A percentile compares a stretch with the other conserved stretches of the same genome.
Conservation (phyloP, 2,113 vertebrate species). For the Phyllopteryx taeniolatus region DNA sequence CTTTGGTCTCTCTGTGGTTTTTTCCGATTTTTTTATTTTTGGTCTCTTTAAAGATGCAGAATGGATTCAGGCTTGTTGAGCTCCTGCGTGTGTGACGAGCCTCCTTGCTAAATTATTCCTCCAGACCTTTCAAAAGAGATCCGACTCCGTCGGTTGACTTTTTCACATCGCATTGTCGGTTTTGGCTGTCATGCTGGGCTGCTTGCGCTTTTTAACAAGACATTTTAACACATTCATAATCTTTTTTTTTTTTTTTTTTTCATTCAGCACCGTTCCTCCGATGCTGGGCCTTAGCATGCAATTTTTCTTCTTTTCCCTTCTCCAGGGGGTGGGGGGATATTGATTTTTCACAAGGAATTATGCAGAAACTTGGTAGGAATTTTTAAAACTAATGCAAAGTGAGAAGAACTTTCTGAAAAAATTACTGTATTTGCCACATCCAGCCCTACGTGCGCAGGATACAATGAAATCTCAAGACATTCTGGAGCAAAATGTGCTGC, state of each 20-base stretch:
- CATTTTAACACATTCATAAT: background rate
- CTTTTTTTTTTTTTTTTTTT: background rate
- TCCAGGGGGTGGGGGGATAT: background rate
- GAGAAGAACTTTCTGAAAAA: slow-evolving; percentile 1
- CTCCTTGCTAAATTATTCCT: slow-evolving; percentile 4
- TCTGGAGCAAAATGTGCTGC: background rate
- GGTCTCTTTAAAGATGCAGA: slow-evolving; percentile 5
- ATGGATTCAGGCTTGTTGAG: background rate
- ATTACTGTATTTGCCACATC: background rate
- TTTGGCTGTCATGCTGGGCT: slow-evolving; percentile 5
- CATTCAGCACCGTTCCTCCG: background rate
- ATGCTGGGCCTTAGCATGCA: background rate
- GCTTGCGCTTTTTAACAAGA: slow-evolving; percentile 2
- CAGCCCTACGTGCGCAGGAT: background rate
- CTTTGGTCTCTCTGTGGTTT: slow-evolving; percentile 1
- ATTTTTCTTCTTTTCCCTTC: background rate
- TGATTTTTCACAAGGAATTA: background rate
- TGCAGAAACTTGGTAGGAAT: background rate
- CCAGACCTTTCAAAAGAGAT: background rate
- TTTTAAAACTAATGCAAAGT: background rate
- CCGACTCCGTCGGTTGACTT: slow-evolving; percentile 1
- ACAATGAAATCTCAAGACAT: background rate
- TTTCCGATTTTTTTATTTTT: background rate
- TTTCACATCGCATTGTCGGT: background rate
- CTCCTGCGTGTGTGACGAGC: slow-evolving; percentile 2